Conservation (phyloP, 2,888 invertebrate species). For the Timandra comae region DNA sequence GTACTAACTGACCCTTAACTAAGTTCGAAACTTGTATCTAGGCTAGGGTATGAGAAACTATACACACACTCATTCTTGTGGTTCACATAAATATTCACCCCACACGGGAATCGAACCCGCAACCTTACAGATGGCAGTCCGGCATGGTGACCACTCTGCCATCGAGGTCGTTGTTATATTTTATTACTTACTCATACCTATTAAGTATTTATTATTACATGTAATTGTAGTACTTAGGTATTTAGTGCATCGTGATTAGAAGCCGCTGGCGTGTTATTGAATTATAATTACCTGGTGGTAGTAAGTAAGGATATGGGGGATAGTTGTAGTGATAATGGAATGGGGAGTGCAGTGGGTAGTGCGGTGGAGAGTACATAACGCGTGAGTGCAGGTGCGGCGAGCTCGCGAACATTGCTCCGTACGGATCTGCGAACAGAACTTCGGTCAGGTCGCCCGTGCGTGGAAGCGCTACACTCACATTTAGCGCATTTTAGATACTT, state of each 20-base stretch:
- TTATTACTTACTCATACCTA: too few species aligned
- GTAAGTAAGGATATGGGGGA: constrained; percentile 65
- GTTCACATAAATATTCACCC: too few species aligned
- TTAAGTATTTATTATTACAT: constrained; percentile 13
- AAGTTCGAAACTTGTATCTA: too few species aligned
- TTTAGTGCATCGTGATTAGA: too few species aligned
- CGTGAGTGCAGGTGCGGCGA: constrained; percentile 67
- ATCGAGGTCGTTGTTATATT: too few species aligned
- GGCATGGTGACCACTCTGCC: too few species aligned
- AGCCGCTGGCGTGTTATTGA: constrained; percentile 24
- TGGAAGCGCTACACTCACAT: constrained; percentile 65
- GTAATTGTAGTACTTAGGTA: too few species aligned
- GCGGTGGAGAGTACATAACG: constrained; percentile 66
- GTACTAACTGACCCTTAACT: too few species aligned
- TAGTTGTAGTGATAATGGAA: constrained; percentile 72
- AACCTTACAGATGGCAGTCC: too few species aligned
- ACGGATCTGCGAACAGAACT: constrained; percentile 68
- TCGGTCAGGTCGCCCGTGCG: constrained; percentile 50
- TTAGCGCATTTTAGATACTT: constrained; percentile 72
- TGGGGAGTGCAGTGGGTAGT: constrained; percentile 69
- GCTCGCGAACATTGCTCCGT: constrained; percentile 62
- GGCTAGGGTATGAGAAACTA: too few species aligned
- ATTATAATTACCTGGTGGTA: constrained; percentile 67
- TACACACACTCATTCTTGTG: too few species aligned
- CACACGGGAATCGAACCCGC: too few species aligned